Evolutionary conservation across 2,797 vertebrate species (phyloP), one percentile per base, ranked within the genome.

Genomic region (Orientallactaga sibirica): DNA sequence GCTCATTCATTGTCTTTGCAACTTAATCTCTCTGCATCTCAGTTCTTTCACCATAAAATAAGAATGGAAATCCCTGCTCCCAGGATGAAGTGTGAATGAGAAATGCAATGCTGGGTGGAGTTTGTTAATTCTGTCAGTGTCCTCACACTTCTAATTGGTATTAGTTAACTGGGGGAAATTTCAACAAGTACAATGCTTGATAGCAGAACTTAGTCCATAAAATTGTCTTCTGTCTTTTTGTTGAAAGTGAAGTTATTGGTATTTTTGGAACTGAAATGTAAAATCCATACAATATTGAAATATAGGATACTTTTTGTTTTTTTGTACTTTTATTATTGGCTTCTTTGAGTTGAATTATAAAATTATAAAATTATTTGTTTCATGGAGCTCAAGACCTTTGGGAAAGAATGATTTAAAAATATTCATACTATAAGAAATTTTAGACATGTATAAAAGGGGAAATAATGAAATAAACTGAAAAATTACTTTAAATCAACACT

Each of bases 361-460:
- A 5, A 2, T 91, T 43, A 84, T 92, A 37, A 84, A 96, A 90
- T 92, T 92, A 86, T 89, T 92, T 22, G 86, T 62, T 82, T 90
- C 22, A 67, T 64, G 64, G 75, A 76, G 11, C n/a, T 83, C 67
- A 93, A 85, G 62, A 29, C 19, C 64, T 94, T 82, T 70, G 62
- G 41, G 48, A 88, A 81, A 86, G 33, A 55, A 90, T 76, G 24
- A 25, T 67, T 94, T 85, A 6, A 74, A 93, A 88, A 80, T 86
- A 71, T 1, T 37, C 88, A 37, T n/a, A 73, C 52, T 88, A 81
- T 33, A 68, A 37, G 43, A 87, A 82, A 90, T 78, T 70, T 80
- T 1, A 82, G 92, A 81, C 15, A 4, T 71, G 87, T n/a, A 52
- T 25, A 73, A 85, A n/a, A 90, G 62, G 52, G 19, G 33, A 20